A percentile compares a stretch with the other conserved stretches of the same genome.
phyloP scores from a whole-genome alignment of 1,140 invertebrate genomes.

The Pseudoatta argentina region DNA sequence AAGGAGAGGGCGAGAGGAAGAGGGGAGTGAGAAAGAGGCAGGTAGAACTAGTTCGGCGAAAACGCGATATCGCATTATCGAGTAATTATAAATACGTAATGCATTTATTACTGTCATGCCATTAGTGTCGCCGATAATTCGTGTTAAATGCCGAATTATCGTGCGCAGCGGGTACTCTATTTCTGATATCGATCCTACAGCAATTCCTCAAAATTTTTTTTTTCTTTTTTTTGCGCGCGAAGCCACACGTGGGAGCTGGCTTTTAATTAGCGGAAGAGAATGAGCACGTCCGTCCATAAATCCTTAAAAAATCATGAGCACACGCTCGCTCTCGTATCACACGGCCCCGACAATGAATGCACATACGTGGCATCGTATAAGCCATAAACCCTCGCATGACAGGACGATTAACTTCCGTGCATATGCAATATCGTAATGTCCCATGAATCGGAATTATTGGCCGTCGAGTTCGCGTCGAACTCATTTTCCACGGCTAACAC shows the following conservation, averaged over 20 bases:
- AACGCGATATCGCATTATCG: conserved; percentile 27
- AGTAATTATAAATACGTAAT: conserved; percentile 57
- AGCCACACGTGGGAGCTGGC: neutral
- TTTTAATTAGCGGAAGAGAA: conserved; percentile 45
- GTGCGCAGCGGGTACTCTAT: neutral
- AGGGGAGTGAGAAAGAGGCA: neutral
- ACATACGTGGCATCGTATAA: neutral
- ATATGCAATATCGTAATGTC: conserved; percentile 48
- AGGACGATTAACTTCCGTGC: conserved; percentile 60
- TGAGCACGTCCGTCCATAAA: conserved; percentile 46
- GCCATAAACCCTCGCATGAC: conserved; percentile 55
- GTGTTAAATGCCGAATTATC: conserved; percentile 40
- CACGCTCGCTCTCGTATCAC: neutral
- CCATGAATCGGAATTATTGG: conserved; percentile 56
- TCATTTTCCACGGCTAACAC: conserved; percentile 39
- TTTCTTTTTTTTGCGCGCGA: neutral
- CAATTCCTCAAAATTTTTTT: conserved; percentile 10
- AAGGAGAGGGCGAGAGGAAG: neutral
- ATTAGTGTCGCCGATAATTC: conserved; percentile 24
- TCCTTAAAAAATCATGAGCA: conserved; percentile 48
- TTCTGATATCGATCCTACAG: neutral
- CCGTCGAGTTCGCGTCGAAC: conserved; percentile 21
- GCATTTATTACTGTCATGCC: conserved; percentile 15
- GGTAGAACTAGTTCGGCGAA: neutral
- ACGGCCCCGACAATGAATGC: conserved; percentile 29